Evolutionary conservation across 2,797 vertebrate species (phyloP).

Genomic region (Crenuchus spilurus): DNA sequence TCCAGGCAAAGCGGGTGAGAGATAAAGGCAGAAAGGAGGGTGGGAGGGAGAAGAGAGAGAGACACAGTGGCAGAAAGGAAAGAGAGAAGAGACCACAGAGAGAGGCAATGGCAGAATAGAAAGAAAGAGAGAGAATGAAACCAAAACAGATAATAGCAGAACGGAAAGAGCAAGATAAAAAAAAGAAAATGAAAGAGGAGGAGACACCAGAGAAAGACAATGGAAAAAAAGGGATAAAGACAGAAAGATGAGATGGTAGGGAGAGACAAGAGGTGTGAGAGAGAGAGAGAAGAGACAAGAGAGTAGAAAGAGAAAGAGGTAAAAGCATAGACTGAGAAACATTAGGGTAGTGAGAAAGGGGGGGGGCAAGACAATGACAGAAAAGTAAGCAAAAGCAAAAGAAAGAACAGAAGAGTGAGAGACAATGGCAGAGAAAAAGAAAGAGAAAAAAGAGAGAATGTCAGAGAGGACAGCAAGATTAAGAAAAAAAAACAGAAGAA

Average conservation of each 20-base stretch:
- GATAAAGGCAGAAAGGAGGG: slow-evolving; percentile 4
- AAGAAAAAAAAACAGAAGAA: slow-evolving; percentile 14
- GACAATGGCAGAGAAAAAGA: background rate
- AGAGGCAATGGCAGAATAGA: background rate
- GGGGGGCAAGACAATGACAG: background rate
- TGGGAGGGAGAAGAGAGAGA: background rate
- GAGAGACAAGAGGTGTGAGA: background rate
- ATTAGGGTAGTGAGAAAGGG: background rate
- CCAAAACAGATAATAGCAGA: slow-evolving; percentile 30
- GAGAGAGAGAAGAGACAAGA: background rate
- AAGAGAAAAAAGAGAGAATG: slow-evolving; percentile 7
- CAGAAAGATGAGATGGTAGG: background rate
- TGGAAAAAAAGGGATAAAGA: slow-evolving; percentile 2
- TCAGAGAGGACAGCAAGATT: background rate
- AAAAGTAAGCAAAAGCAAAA: background rate
- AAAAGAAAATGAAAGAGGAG: background rate
- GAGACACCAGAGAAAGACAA: background rate
- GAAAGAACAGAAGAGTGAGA: background rate
- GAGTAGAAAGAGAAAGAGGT: background rate
- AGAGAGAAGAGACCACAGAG: background rate
- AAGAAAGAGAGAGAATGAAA: background rate
- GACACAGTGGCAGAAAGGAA: background rate
- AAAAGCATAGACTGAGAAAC: slow-evolving; percentile 19
- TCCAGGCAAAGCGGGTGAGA: slow-evolving; percentile 5
- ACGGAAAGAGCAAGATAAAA: background rate